phyloP scores from a whole-genome alignment of 2,888 invertebrate genomes.

The Drosophila basisetae region DNA sequence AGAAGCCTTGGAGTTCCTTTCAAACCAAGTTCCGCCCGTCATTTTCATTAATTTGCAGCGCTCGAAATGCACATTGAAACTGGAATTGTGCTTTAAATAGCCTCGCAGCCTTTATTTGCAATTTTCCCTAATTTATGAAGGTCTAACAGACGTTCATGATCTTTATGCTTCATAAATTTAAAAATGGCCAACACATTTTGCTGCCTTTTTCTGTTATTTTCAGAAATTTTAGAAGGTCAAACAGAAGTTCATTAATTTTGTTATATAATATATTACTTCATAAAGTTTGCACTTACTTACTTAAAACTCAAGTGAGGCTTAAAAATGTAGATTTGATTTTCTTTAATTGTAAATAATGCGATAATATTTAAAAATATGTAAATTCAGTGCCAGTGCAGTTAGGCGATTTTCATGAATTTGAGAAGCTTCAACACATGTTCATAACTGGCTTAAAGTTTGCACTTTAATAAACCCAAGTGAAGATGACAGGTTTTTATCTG shows the following conservation, averaged over 20 bases:
- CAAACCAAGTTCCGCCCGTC: conserved; percentile 3
- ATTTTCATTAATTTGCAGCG: not conserved
- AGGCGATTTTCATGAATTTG: not conserved
- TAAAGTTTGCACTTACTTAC: not conserved
- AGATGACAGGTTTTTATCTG: not conserved
- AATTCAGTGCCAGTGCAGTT: not conserved
- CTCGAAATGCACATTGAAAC: not conserved
- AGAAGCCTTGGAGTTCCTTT: not conserved
- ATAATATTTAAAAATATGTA: not conserved
- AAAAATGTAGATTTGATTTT: not conserved
- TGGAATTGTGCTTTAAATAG: not conserved
- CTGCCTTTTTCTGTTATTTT: not conserved
- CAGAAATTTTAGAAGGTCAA: not conserved
- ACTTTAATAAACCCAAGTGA: not conserved
- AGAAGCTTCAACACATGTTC: not conserved
- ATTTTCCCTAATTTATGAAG: not conserved
- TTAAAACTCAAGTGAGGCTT: not conserved
- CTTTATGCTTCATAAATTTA: not conserved
- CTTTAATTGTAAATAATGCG: not conserved
- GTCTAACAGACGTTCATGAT: not conserved
- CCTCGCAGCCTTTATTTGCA: too few relatives aligned
- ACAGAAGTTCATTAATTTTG: not conserved
- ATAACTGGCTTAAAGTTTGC: not conserved
- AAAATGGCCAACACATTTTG: not conserved
- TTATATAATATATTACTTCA: not conserved